Conservation (phyloP, 2,113 vertebrate genomes). For the Mungos mungo region DNA sequence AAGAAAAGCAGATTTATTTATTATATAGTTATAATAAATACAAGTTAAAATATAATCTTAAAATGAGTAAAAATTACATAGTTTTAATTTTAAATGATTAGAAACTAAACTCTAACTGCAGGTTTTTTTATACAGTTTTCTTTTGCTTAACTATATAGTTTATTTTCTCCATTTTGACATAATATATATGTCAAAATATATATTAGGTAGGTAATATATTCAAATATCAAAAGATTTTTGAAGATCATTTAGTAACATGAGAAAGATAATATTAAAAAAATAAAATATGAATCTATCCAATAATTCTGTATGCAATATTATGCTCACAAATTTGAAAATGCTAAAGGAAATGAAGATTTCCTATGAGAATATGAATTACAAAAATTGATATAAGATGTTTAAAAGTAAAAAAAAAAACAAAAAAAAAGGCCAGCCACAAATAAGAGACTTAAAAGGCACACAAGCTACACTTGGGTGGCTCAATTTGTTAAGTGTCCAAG, state of each 20-base stretch:
- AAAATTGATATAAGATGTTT: not conserved
- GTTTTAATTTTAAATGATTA: not conserved
- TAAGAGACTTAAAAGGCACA: not conserved
- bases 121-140: not conserved
- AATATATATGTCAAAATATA: no score
- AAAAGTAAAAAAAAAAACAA: not conserved
- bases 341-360: not conserved
- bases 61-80: not conserved
- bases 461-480: not conserved
- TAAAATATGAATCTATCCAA: not conserved
- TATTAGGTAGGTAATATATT: not conserved
- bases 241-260: not conserved
- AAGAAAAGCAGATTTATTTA: not conserved
- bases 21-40: not conserved
- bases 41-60: not conserved
- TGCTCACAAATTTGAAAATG: not conserved
- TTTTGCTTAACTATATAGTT: not conserved
- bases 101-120: not conserved
- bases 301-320: not conserved
- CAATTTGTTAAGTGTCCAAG: no score
- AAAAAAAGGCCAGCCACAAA: not conserved
- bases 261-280: not conserved
- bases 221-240: not conserved
- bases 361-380: not conserved
- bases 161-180: not conserved